phyloP scores from a whole-genome alignment of 2,888 invertebrate species.

The Eristalis tenax region DNA sequence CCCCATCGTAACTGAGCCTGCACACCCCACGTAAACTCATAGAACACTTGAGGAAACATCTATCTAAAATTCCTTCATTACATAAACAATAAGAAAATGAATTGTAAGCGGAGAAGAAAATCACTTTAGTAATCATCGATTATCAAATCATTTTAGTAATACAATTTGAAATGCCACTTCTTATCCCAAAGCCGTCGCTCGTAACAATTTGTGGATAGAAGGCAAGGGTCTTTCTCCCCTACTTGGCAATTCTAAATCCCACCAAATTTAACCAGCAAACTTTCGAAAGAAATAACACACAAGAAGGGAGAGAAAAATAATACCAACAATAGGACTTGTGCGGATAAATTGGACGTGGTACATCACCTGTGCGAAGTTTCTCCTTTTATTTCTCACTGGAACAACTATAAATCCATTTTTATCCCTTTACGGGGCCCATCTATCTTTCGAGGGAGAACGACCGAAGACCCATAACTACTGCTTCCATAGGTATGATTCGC shows the following conservation, averaged over 20 bases:
- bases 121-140: slow-evolving; percentile 50
- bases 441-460: slow-evolving; percentile 57
- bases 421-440: slow-evolving; percentile 68
- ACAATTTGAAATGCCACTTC: slow-evolving; percentile 47
- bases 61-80: background rate
- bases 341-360: slow-evolving; percentile 70
- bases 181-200: slow-evolving; percentile 36
- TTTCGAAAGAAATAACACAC: slow-evolving; percentile 20
- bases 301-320: background rate
- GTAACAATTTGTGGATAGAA: slow-evolving; percentile 8
- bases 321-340: slow-evolving; percentile 51
- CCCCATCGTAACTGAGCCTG: no score
- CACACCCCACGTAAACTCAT: no score
- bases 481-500: slow-evolving; percentile 66
- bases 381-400: slow-evolving; percentile 61
- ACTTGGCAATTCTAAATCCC: slow-evolving; percentile 44
- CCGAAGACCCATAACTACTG: slow-evolving; percentile 64
- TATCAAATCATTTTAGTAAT: slow-evolving; percentile 70
- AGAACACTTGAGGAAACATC: background rate
- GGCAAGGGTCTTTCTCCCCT: background rate
- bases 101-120: slow-evolving; percentile 19
- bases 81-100: slow-evolving; percentile 4
- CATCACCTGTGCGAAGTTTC: slow-evolving; percentile 64
- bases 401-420: slow-evolving; percentile 72
- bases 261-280: slow-evolving; percentile 46